Evolutionary conservation across 2,888 invertebrate species (phyloP).

Genomic region (Tinea pellionella): DNA sequence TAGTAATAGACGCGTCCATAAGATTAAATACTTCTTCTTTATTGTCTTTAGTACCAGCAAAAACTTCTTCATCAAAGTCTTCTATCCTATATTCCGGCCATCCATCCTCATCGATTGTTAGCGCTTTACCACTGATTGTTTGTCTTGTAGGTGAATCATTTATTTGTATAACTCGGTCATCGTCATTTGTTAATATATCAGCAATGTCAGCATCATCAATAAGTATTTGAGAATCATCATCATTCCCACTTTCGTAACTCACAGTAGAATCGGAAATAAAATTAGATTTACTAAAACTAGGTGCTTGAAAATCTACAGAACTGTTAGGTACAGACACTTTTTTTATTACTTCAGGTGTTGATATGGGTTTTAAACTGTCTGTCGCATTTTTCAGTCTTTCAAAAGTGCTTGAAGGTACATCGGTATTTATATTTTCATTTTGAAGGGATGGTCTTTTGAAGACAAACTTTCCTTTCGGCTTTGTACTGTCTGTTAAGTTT

Average conservation of each 20-base stretch:
- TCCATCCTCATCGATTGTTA: constrained; percentile 63
- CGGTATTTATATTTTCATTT: constrained; percentile 28
- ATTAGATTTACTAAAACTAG: constrained; percentile 18
- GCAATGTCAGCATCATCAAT: constrained; percentile 20
- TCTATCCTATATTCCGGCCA: constrained; percentile 65
- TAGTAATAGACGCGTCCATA: constrained; percentile 34
- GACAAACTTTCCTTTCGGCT: constrained; percentile 51
- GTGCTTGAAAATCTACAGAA: constrained; percentile 53
- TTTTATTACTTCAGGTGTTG: constrained; percentile 29
- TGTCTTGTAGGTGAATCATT: constrained; percentile 34
- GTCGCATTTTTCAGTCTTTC: constrained; percentile 46
- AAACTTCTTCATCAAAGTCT: constrained; percentile 48
- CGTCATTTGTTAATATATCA: constrained; percentile 31
- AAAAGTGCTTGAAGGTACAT: constrained; percentile 43
- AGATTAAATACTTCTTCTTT: constrained; percentile 20
- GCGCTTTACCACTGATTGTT: constrained; percentile 32
- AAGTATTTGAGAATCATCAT: not conserved
- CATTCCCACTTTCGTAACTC: not conserved
- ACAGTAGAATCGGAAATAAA: not conserved
- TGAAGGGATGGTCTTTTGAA: constrained; percentile 52
- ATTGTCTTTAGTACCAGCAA: constrained; percentile 5
- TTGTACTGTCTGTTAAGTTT: constrained; percentile 22
- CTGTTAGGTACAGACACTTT: constrained; percentile 35
- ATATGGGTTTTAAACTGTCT: constrained; percentile 43
- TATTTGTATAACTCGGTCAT: constrained; percentile 31